Evolutionary conservation across 2,797 vertebrate genomes (phyloP).

Genomic region (Antennarius maculatus): DNA sequence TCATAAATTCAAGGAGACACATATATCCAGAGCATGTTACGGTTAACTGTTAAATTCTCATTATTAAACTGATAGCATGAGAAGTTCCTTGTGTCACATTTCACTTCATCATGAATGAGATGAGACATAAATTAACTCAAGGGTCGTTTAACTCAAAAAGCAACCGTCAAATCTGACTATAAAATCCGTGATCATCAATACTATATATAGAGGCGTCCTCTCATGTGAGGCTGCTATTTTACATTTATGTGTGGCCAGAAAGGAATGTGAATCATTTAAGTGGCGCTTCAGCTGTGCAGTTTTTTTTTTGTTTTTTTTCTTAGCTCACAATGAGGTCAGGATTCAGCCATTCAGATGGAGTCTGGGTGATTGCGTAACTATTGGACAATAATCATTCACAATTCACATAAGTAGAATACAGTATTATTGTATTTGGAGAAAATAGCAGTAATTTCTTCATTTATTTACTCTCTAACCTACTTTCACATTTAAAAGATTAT

Average conservation of each 20-base stretch:
- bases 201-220: slow-evolving; percentile 5
- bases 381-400: slow-evolving; percentile 5
- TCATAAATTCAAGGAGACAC: no score
- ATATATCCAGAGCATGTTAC: no score
- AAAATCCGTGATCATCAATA: not conserved
- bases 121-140: slow-evolving; percentile 2
- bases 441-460: not conserved
- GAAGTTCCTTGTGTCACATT: slow-evolving; percentile 23
- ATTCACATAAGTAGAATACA: not conserved
- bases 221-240: slow-evolving; percentile 52
- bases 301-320: slow-evolving; percentile 47
- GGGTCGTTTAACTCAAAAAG: not conserved
- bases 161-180: not conserved
- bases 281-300: slow-evolving; percentile 49
- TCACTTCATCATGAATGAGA: slow-evolving; percentile 11
- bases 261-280: slow-evolving; percentile 74
- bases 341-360: slow-evolving; percentile 15
- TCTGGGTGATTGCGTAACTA: slow-evolving; percentile 45
- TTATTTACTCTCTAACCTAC: not conserved
- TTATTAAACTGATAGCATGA: slow-evolving; percentile 4
- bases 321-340: slow-evolving; percentile 42
- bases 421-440: not conserved
- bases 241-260: slow-evolving; percentile 41
- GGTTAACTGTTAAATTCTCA: not conserved
- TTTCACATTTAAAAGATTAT: not conserved